phyloP scores from a whole-genome alignment of 2,888 invertebrate species.

The Lasioglossum pauxillum region DNA sequence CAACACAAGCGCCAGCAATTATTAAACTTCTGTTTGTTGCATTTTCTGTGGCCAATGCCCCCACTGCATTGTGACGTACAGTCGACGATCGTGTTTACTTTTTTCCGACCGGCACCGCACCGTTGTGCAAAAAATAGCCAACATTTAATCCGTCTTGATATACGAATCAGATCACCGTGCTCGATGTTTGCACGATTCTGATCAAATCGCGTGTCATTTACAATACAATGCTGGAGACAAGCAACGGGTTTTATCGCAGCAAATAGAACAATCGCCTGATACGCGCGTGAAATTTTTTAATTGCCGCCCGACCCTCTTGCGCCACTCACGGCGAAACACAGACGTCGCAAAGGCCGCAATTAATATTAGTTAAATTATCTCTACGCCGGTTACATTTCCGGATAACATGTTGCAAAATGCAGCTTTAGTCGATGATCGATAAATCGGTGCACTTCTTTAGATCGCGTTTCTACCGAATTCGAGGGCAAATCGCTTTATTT shows the following conservation, averaged over 20 bases:
- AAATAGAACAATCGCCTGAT: slow-evolving; percentile 31
- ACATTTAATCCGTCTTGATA: slow-evolving; percentile 55
- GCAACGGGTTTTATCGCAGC: slow-evolving; percentile 17
- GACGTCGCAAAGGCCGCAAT: slow-evolving; percentile 26
- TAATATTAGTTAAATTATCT: slow-evolving; percentile 3
- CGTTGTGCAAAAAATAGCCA: background rate
- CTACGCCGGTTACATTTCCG: slow-evolving; percentile 8
- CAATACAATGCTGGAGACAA: slow-evolving; percentile 7
- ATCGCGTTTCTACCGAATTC: background rate
- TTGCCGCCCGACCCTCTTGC: slow-evolving; percentile 12
- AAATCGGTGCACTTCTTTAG: background rate
- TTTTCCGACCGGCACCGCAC: background rate
- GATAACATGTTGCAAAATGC: background rate
- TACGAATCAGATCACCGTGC: slow-evolving; percentile 45
- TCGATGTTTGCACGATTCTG: slow-evolving; percentile 48
- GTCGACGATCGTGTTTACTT: background rate
- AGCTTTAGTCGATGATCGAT: background rate
- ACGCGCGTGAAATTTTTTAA: slow-evolving; percentile 34
- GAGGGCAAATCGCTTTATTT: background rate
- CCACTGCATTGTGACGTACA: background rate
- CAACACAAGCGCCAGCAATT: too few relatives aligned
- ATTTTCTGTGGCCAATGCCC: background rate
- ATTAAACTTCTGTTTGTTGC: background rate
- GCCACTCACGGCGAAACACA: slow-evolving; percentile 11
- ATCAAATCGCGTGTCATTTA: slow-evolving; percentile 25